phyloP scores from a whole-genome alignment of 64 coral and sea anemone species.

The Exaiptasia diaphana region DNA sequence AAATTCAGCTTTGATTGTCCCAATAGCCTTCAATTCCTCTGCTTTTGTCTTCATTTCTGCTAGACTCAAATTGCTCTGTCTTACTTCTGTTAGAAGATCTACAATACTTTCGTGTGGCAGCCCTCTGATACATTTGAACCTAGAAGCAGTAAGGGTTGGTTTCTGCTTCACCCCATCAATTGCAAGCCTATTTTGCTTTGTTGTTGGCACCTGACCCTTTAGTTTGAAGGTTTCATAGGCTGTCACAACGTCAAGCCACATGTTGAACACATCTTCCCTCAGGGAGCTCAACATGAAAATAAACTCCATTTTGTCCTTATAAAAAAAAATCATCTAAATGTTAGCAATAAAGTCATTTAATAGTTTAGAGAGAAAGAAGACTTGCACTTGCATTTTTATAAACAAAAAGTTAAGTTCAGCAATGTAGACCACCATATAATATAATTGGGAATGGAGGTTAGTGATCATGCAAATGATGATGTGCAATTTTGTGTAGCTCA shows the following conservation, averaged over 20 bases:
- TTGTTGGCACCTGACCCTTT: neutral
- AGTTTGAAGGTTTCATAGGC: neutral
- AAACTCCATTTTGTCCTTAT: neutral
- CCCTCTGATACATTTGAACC: slow-evolving; percentile 2
- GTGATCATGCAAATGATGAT: no score
- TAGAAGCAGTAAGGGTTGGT: neutral
- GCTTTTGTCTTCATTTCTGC: neutral
- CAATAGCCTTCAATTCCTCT: neutral
- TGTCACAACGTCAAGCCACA: neutral
- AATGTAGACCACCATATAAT: no score
- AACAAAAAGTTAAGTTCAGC: no score
- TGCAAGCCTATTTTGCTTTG: neutral
- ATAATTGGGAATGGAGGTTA: no score
- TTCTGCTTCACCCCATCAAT: neutral
- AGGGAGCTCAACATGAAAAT: neutral
- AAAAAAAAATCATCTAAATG: no score
- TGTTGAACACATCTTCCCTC: neutral
- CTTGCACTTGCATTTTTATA: no score
- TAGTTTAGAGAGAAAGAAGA: no score
- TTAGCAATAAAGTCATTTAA: no score
- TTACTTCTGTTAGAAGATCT: neutral
- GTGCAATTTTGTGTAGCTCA: no score
- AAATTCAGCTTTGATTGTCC: neutral
- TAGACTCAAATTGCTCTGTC: neutral
- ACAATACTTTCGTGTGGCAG: neutral